Conservation (phyloP, 2,888 invertebrate species). For the Scaeva pyrastri region DNA sequence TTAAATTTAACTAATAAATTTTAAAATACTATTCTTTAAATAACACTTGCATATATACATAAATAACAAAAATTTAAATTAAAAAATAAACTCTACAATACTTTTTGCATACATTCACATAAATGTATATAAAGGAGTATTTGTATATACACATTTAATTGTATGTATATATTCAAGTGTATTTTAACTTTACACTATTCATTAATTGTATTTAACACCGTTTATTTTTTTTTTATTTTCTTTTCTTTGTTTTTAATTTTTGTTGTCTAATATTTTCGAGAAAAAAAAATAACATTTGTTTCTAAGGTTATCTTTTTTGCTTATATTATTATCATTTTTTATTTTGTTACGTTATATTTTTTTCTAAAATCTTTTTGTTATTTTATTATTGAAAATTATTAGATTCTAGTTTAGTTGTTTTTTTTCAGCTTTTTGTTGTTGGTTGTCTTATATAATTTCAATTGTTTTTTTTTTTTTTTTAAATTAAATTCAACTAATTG, state of each 20-base stretch:
- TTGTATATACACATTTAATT: constrained; percentile 76
- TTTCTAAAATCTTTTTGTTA: constrained; percentile 57
- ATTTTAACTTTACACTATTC: constrained; percentile 30
- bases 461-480: constrained; percentile 53
- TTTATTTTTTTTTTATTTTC: constrained; percentile 10
- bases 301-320: constrained; percentile 58
- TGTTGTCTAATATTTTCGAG: constrained; percentile 41
- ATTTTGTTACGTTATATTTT: constrained; percentile 54
- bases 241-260: too few species aligned
- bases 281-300: constrained; percentile 52
- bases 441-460: constrained; percentile 54
- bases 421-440: constrained; percentile 41
- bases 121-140: constrained; percentile 78
- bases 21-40: constrained; percentile 48
- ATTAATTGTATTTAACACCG: constrained; percentile 56
- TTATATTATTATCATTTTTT: constrained; percentile 46
- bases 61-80: constrained; percentile 79
- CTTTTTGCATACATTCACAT: constrained; percentile 7
- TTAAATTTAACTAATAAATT: constrained; percentile 59
- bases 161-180: constrained; percentile 56
- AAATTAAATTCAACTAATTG: constrained; percentile 62
- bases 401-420: constrained; percentile 33
- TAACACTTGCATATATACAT: constrained; percentile 85
- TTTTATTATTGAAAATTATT: constrained; percentile 25
- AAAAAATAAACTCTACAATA: constrained; percentile 31